phyloP scores from a whole-genome alignment of 2,888 invertebrate species.

The Carabus problematicus region DNA sequence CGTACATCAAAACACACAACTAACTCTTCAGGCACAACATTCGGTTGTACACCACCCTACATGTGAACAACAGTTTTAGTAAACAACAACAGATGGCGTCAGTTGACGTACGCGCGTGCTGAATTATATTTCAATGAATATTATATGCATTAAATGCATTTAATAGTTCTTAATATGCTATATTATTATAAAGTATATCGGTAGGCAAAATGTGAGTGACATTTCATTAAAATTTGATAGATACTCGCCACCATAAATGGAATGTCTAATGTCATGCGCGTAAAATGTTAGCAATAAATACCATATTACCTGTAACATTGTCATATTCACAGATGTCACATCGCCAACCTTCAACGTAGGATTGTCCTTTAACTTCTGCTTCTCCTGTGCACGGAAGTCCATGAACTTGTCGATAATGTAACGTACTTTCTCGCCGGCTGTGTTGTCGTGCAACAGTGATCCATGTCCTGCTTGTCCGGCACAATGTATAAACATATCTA shows the following conservation, averaged over 20 bases:
- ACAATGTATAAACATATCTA: constrained; percentile 80
- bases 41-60: constrained; percentile 87
- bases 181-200: no score
- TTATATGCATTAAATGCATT: no score
- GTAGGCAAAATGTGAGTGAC: not conserved
- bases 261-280: not conserved
- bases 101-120: no score
- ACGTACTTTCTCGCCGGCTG: constrained; percentile 83
- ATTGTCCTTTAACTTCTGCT: constrained; percentile 70
- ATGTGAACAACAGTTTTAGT: constrained; percentile 37
- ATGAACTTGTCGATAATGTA: constrained; percentile 77
- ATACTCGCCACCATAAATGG: not conserved
- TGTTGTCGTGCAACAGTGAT: constrained; percentile 79
- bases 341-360: constrained; percentile 77
- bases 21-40: constrained; percentile 87
- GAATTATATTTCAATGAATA: no score
- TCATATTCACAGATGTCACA: constrained; percentile 87
- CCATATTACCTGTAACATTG: constrained; percentile 71
- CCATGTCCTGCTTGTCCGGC: constrained; percentile 90
- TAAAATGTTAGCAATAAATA: constrained; percentile 4
- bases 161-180: no score
- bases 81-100: no score
- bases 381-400: constrained; percentile 71
- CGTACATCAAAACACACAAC: constrained; percentile 78
- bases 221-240: constrained; percentile 5